Base-by-base conservation (phyloP, 2,888 invertebrate species). In the Mythimna ferrago region DNA sequence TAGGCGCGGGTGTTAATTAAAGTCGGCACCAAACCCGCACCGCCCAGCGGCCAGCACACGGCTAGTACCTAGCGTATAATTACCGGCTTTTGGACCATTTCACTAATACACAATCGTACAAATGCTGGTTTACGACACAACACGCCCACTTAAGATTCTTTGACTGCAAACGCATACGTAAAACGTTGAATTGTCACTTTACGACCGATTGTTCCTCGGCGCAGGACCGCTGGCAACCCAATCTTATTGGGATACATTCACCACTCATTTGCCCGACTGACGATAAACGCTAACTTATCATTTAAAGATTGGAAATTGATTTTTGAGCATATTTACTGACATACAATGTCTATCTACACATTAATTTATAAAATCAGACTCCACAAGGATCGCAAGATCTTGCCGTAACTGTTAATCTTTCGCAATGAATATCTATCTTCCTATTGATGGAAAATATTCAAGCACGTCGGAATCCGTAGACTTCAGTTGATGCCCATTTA, bases 401-500 rank as follows among this genome's bases (percentile, higher is more conserved):
- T 89, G 86, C 92, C 92, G 89, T 91, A 90, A 88, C 89, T 90
- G 90, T 89, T 91, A 92, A 86, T 86, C 85, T 83, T 80, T 83
- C 91, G 89, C 87, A 90, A 85, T 87, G 87, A 82, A 89, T 90
- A 90, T 91, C 88, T 90, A 90, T 91, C 88, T 90, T 86, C 79
- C 86, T 88, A 90, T 91, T 87, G 89, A 89, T 87, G 88, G 89
- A 87, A 87, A 91, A 90, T 92, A 92, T 90, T 89, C 87, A 89
- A 86, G 86, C 85, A 83, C 89, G 76, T 89, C 80, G 93, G 93
- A 90, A 93, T 93, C 87, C 85, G 83, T 83, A 84, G 89, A 88
- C 85, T 89, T 86, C 90, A 83, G 89, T 89, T 91, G 92, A 94
- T 92, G 91, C 91, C 93, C 91, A 92, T 94, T 94, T 94, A 92